Evolutionary conservation across 1,140 invertebrate species (phyloP), one percentile per base, ranked within the genome.

Genomic region (Holotrichia oblita): DNA sequence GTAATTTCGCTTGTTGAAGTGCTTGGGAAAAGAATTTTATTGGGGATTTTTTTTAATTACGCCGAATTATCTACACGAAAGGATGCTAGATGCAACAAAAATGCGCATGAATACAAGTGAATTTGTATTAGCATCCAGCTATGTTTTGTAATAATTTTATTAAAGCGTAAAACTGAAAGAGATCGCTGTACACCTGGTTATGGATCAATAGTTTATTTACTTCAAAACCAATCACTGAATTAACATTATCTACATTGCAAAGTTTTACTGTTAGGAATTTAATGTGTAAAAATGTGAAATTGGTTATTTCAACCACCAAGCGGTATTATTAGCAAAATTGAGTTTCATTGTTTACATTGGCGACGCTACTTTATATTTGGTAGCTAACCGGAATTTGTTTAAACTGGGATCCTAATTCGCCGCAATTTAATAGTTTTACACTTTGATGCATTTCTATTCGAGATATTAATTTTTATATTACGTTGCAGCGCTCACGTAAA

Each of bases 381-480:
- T 22, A 27, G 61, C 61, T 69, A 69, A 34, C 27, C 22, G 61
- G 61, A 24, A 69, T 34, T 34, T 12, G 8, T 69, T 9, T 69
- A 7, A 69, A 69, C 22, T 22, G 61, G 61, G 10, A 69, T 34
- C 22, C 61, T 69, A 69, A 69, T 27, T 69, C 20, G 7, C 27
- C 22, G 22, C 61, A 69, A 27, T 69, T 69, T 69, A 69, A 24
- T 34, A 69, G 61, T 69, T 69, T 69, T 34, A 69, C 61, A 69
- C 61, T 69, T 24, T 69, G 61, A 69, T 69, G 61, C 61, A 69
- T 69, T 69, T 69, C 24, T 69, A 69, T 69, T 27, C 61, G 61
- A n/a, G 61, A 69, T 69, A 69, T 69, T 69, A 69, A 69, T 69
- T 69, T 69, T 69, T 69, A 22, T 6, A 27, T 69, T 22, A 27